phyloP scores from a whole-genome alignment of 2,888 invertebrate species.

The Tigriopus californicus region DNA sequence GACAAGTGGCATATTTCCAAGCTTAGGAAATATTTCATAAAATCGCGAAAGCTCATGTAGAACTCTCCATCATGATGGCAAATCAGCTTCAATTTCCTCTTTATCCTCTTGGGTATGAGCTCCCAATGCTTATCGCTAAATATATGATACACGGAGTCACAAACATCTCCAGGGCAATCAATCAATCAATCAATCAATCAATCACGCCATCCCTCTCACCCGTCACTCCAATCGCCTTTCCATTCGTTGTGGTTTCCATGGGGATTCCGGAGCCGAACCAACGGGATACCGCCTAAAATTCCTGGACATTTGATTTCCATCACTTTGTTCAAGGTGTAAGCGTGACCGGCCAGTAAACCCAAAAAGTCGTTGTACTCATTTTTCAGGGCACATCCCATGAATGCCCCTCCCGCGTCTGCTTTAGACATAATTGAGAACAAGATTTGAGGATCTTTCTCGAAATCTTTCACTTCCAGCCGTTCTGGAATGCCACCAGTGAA shows the following conservation, averaged over 20 bases:
- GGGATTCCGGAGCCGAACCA: constrained; percentile 11
- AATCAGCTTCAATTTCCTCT: constrained; percentile 19
- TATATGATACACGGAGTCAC: no score
- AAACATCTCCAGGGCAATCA: neutral
- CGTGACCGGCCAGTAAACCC: constrained; percentile 5
- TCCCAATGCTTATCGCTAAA: constrained; percentile 17
- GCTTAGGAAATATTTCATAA: neutral
- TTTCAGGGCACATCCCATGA: constrained; percentile 11
- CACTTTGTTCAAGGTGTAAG: constrained; percentile 11
- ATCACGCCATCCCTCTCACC: neutral
- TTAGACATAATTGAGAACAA: constrained; percentile 6
- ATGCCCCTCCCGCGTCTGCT: neutral
- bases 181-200: no score
- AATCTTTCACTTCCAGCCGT: neutral
- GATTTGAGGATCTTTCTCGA: neutral
- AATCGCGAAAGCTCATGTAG: constrained; percentile 20
- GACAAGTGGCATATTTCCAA: constrained; percentile 8
- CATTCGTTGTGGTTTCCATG: constrained; percentile 15
- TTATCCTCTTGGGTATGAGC: constrained; percentile 19
- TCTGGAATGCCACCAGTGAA: constrained; percentile 17
- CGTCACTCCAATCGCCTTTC: constrained; percentile 15
- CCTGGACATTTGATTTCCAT: constrained; percentile 1
- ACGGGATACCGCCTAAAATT: neutral
- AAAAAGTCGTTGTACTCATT: no score
- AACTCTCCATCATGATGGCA: constrained; percentile 21